A percentile compares a stretch with the other conserved stretches of the same genome.
Conservation (phyloP, 2,888 invertebrate species). For the Lumbricus terrestris region DNA sequence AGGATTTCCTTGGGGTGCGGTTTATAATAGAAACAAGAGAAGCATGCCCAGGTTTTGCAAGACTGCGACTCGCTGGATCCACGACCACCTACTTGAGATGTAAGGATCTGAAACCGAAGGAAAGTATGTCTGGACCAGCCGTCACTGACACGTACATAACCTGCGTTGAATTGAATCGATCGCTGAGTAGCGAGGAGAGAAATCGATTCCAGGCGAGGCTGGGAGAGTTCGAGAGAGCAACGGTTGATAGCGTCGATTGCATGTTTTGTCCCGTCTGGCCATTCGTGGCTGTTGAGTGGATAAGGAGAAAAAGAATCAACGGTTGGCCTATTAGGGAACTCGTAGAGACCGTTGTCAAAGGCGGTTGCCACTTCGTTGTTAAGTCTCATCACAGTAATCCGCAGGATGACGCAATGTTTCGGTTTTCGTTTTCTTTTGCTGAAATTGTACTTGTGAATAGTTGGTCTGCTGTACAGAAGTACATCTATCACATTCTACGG, state of each 20-base stretch:
- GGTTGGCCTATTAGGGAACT: not conserved
- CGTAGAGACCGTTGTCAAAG: not conserved
- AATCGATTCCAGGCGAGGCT: not conserved
- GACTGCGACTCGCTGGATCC: not conserved
- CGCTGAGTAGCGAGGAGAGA: not conserved
- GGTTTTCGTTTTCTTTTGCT: not conserved
- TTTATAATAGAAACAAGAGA: not conserved
- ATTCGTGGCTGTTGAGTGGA: not conserved
- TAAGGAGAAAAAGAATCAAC: not conserved
- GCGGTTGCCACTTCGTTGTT: not conserved
- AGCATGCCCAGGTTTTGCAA: not conserved
- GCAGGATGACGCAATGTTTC: not conserved
- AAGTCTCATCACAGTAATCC: not conserved
- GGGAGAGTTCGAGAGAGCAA: not conserved
- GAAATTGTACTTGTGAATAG: not conserved
- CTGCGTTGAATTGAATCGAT: not conserved
- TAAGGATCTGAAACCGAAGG: not conserved
- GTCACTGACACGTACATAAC: not conserved
- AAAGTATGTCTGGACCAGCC: not conserved
- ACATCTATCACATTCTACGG: conserved; percentile 5
- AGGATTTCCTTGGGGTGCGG: not conserved
- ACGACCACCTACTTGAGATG: not conserved
- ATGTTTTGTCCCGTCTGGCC: not conserved
- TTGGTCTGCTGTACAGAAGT: not conserved
- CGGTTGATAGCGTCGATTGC: not conserved